Evolutionary conservation across 1,140 invertebrate species (phyloP).

Genomic region (Drosophila takahashii): DNA sequence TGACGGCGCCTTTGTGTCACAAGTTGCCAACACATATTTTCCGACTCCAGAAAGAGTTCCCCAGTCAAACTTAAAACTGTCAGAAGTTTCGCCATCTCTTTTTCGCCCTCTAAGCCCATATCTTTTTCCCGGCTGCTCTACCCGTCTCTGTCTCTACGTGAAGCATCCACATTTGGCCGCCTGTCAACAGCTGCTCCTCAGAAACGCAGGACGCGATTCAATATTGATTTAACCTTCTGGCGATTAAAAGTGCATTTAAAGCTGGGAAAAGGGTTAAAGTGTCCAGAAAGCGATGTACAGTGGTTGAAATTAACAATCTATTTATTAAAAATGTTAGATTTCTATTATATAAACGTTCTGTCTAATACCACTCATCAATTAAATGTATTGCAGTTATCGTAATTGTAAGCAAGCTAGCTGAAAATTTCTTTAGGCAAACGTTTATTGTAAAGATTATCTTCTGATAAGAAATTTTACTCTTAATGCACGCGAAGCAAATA

Average conservation of each 20-base stretch:
- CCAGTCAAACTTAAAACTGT: conserved; percentile 76
- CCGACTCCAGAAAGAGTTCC: conserved; percentile 24
- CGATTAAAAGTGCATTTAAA: conserved; percentile 80
- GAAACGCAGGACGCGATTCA: conserved; percentile 62
- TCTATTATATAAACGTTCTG: too few relatives aligned
- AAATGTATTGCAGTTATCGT: too few relatives aligned
- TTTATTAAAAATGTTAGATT: too few relatives aligned
- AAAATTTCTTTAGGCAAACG: too few relatives aligned
- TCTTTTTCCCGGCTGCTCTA: neutral
- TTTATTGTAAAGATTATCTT: too few relatives aligned
- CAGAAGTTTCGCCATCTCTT: conserved; percentile 49
- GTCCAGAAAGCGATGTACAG: neutral
- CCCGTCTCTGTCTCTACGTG: conserved; percentile 49
- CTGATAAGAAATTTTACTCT: too few relatives aligned
- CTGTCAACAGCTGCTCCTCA: conserved; percentile 69
- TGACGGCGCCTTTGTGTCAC: conserved; percentile 64
- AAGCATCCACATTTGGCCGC: conserved; percentile 40
- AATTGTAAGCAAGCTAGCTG: too few relatives aligned
- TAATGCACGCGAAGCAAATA: too few relatives aligned
- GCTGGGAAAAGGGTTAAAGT: conserved; percentile 5
- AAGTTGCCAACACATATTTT: conserved; percentile 42
- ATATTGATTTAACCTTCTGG: conserved; percentile 75
- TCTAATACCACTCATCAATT: too few relatives aligned
- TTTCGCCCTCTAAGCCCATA: neutral
- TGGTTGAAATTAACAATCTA: too few relatives aligned